A percentile compares a stretch with the other conserved stretches of the same genome.
Evolutionary conservation across 1,140 invertebrate species (phyloP).

Genomic region (Diuraphis noxia): DNA sequence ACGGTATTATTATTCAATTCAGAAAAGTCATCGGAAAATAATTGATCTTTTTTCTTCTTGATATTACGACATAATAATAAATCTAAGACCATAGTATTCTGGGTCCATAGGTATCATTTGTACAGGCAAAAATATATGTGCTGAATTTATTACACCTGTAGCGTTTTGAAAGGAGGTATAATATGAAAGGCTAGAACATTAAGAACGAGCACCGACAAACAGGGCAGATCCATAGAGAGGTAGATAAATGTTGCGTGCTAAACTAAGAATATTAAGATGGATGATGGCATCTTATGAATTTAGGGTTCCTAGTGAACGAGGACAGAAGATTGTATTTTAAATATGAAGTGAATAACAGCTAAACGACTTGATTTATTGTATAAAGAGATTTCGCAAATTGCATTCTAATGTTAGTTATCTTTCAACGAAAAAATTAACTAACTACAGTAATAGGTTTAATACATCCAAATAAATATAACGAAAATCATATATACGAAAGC

Average conservation of each 20-base stretch:
- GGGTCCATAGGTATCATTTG: background rate
- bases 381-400: conserved; percentile 18
- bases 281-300: conserved; percentile 8
- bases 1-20: background rate
- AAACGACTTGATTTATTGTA: conserved; percentile 32
- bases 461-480: background rate
- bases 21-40: background rate
- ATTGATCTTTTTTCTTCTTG: background rate
- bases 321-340: conserved; percentile 6
- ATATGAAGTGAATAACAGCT: conserved; percentile 22
- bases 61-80: background rate
- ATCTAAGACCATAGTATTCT: background rate
- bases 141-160: conserved; percentile 33
- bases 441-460: background rate
- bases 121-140: background rate
- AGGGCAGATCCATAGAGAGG: background rate
- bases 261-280: conserved; percentile 42
- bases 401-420: background rate
- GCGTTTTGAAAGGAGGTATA: background rate
- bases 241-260: background rate
- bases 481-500: background rate
- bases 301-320: background rate
- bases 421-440: background rate
- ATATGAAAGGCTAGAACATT: conserved; percentile 10
- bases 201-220: background rate